Evolutionary conservation across 2,797 vertebrate genomes (phyloP), one percentile per base, ranked within the genome.

Genomic region (Melanotaenia nigrans): DNA sequence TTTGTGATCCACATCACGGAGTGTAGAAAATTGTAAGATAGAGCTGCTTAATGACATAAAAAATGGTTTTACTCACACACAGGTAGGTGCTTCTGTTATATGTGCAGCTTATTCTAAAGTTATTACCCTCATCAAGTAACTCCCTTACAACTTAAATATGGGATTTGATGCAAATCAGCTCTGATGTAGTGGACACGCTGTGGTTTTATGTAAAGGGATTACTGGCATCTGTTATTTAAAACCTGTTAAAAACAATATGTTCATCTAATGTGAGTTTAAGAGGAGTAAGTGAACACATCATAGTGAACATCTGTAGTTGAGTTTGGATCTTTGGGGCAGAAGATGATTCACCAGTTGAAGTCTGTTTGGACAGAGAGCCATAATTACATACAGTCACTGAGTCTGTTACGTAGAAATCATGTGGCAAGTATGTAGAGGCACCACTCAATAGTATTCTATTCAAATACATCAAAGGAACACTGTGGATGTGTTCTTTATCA

Each of bases 31-130:
- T 24, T 61, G 32, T 61, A 60, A 85, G 77, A 58, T 65, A 76
- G 25, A 42, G 38, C 40, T 61, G 10, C 76, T 81, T 74, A 35
- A 64, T 36, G 28, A 40, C 40, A 69, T 68, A 79, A 81, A 78
- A 54, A 72, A 54, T 32, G 61, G 64, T 70, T 62, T 71, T 66
- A 0, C 20, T 10, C 22, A 10, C 45, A 30, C 62, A 30, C 49
- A 28, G 28, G 25, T 28, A 76, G 73, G 59, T 85, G 71, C 64
- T 78, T 49, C 51, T 56, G 38, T 14, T 42, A 64, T 58, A 40
- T 28, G 13, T 60, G 33, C 24, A 12, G 47, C 45, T 79, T 61
- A 45, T 63, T 45, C 59, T 69, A 16, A 64, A 64, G 62, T 55
- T 20, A 28, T 77, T 60, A 42, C 51, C 38, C 40, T 9, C 10